Base-by-base conservation (phyloP, 2,888 invertebrate genomes). In the Lasioglossum pauxillum region DNA sequence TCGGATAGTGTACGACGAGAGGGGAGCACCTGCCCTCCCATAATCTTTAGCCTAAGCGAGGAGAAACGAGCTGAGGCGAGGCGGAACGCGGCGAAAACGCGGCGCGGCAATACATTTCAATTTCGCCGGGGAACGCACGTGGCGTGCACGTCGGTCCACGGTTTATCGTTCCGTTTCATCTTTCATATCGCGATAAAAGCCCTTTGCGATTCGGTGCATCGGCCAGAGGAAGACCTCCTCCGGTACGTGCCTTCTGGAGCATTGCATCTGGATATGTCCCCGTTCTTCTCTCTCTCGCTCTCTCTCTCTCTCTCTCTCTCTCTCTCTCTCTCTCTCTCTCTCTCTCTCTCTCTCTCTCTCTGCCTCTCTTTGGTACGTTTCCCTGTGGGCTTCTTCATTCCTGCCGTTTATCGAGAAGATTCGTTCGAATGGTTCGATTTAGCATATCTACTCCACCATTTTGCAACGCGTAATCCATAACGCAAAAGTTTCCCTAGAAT, bases 131-230 rank as follows among this genome's bases (percentile, higher is more conserved):
- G 74, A 72, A 79, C 81, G 35, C 85, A 71, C 75, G 77, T 72
- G 75, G 78, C 57, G 75, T 64, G 38, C 44, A 64, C 27, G 57
- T 77, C 79, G 72, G 49, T 73, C 72, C 75, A 41, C 75, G 88
- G 77, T 86, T 89, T 90, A 88, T 88, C 88, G 80, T 89, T 85
- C 82, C 88, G 84, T 83, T 87, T 88, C 90, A 84, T 88, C 86
- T 90, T 87, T 88, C 87, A 74, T 83, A 86, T 87, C 78, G 86
- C 83, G 84, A 88, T 83, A 90, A 76, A 83, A 80, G 74, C 69
- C 74, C 60, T 75, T 64, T 41, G 80, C 78, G 57, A 57, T 83
- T 78, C 76, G 69, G 69, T 57, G 81, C 75, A 71, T 76, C 72
- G 83, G 57, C 60, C 69, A 75, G 73, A 80, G 23, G 78, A 46